A percentile compares a stretch with the other conserved stretches of the same genome.
Conservation (phyloP, 2,113 vertebrate genomes). For the Etheostoma cragini region DNA sequence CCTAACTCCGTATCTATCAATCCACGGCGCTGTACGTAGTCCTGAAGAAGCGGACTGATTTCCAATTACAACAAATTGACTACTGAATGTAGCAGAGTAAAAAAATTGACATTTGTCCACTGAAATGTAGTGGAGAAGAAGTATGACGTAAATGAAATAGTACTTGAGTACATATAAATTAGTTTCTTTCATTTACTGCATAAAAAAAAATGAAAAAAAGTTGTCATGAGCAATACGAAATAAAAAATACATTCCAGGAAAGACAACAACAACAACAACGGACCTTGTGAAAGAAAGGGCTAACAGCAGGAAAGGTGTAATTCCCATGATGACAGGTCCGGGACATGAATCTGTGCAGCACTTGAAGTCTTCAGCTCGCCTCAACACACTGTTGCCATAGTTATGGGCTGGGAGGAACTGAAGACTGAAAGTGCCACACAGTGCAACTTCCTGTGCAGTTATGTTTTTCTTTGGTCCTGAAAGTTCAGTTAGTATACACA, state of each 20-base stretch:
- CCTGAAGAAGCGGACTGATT: too few relatives aligned
- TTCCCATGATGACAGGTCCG: not conserved
- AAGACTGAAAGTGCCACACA: constrained; percentile 89
- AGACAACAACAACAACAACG: not conserved
- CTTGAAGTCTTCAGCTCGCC: constrained; percentile 88
- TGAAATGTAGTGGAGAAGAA: not conserved
- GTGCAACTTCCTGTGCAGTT: constrained; percentile 32
- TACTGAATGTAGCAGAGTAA: not conserved
- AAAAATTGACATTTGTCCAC: not conserved
- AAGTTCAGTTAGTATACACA: constrained; percentile 23
- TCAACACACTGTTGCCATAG: constrained; percentile 84
- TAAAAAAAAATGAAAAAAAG: not conserved
- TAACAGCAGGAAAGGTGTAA: not conserved
- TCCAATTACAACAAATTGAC: too few relatives aligned
- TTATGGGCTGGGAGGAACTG: constrained; percentile 88
- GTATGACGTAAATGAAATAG: not conserved
- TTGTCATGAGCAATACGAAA: not conserved
- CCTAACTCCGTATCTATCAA: too few relatives aligned
- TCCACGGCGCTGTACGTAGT: too few relatives aligned
- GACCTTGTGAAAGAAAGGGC: not conserved
- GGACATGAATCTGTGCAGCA: constrained; percentile 82
- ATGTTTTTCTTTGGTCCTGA: not conserved
- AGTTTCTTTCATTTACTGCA: not conserved
- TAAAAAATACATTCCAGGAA: not conserved
- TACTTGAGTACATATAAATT: not conserved